Base-by-base conservation (phyloP, 1,140 invertebrate species). In the Neoseiulus cucumeris region DNA sequence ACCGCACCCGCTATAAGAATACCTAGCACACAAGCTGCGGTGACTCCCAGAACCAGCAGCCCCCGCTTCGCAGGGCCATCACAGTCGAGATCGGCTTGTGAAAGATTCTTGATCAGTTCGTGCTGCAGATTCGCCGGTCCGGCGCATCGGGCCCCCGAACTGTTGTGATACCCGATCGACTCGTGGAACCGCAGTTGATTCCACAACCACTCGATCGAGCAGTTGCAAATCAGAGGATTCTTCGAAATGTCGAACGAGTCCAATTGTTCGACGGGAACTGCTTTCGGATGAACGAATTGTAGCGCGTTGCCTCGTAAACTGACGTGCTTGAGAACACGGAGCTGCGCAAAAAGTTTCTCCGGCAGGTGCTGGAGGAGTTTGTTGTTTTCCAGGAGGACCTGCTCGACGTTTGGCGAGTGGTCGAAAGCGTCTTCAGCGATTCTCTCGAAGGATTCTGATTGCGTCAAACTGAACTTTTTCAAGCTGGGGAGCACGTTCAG, bases 191-290 rank as follows among this genome's bases (percentile, higher is more conserved):
- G 17, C 18, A 68, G 12, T 25, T 88, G 76, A 70, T 84, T 83
- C 86, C 86, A 89, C 2, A 91, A 76, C 87, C 87, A 91, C 44
- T 85, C 78, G 64, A 90, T 74, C 18, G 87, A 88, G 71, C 89
- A 91, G 75, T 91, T 91, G 75, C 89, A 92, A 64, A 84, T 79
- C 51, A 91, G 79, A 1, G 87, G 87, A 77, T 91, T 90, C 17
- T 86, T 86, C 29, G 84, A 83, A 25, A 91, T 78, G 68, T 75
- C 74, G 22, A 76, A 66, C 29, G 65, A 68, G 45, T 72, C 67
- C 44, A 76, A 44, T 25, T 65, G 39, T 68, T 44, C 69, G 67
- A 69, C 6, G 65, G 65, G 1, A 71, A 44, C 14, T 68, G 59
- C 20, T 20, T 29, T 18, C 64, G 47, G 9, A 64, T 65, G 17